phyloP scores from a whole-genome alignment of 2,113 vertebrate genomes.

The Syngnathus floridae region DNA sequence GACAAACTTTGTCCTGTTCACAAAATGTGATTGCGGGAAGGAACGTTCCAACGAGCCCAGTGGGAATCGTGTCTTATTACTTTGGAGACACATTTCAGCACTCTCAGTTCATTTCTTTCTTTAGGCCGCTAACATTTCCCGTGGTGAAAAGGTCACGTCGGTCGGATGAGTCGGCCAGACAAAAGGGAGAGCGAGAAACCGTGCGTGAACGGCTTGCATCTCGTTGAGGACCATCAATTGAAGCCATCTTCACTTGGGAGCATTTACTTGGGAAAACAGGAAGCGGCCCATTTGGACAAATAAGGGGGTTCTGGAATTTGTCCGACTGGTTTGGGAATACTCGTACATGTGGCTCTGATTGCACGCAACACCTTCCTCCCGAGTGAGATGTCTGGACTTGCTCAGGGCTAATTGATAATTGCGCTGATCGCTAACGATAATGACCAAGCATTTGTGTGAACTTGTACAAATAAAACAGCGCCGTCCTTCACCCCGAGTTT shows the following conservation, averaged over 20 bases:
- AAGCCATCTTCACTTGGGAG: not conserved
- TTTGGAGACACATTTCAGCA: not conserved
- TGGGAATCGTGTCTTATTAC: not conserved
- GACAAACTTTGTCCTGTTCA: not conserved
- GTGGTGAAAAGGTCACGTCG: conserved; percentile 4
- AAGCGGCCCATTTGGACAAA: not conserved
- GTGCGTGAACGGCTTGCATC: not conserved
- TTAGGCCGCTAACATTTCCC: not conserved
- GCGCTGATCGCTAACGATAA: conserved; percentile 44
- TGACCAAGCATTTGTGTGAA: conserved; percentile 50
- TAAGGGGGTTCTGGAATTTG: not conserved
- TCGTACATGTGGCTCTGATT: conserved; percentile 23
- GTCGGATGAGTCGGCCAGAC: not conserved
- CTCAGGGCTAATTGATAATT: conserved; percentile 59
- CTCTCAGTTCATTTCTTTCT: not conserved
- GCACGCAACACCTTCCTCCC: conserved; percentile 42
- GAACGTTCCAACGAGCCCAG: not conserved
- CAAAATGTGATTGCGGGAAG: not conserved
- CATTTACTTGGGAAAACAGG: not conserved
- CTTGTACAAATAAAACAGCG: conserved; percentile 58
- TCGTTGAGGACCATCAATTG: not conserved
- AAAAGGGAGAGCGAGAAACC: not conserved
- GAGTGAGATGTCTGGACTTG: conserved; percentile 52
- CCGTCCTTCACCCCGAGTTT: conserved; percentile 57
- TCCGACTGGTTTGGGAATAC: conserved; percentile 28